Percentiles rank a stretch among this genome's conserved stretches.
phyloP scores from a whole-genome alignment of 2,888 invertebrate genomes.

The Coenonympha glycerion region DNA sequence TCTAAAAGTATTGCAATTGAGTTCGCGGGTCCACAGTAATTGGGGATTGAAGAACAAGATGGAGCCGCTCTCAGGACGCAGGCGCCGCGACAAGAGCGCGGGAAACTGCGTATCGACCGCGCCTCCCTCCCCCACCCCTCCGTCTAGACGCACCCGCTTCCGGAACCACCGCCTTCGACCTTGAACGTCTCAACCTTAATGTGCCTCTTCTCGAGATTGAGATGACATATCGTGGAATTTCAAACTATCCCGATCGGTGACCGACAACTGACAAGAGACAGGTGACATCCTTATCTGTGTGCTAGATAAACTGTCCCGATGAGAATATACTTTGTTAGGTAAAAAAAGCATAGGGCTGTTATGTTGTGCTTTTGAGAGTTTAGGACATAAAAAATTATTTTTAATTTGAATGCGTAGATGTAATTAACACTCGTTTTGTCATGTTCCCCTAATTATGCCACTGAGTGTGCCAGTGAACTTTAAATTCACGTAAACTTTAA shows the following conservation, averaged over 20 bases:
- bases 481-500: too few relatives aligned
- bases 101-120: constrained; percentile 74
- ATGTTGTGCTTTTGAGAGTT: background rate
- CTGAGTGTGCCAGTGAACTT: too few relatives aligned
- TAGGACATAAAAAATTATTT: too few relatives aligned
- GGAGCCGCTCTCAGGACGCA: constrained; percentile 56
- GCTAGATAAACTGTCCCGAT: background rate
- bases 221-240: constrained; percentile 33
- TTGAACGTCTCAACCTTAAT: constrained; percentile 74
- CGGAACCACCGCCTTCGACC: constrained; percentile 73
- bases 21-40: constrained; percentile 22
- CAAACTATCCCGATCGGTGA: constrained; percentile 1
- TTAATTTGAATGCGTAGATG: too few relatives aligned
- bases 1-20: constrained; percentile 11
- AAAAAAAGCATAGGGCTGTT: background rate
- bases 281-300: background rate
- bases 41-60: constrained; percentile 46
- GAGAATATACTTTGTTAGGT: background rate
- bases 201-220: constrained; percentile 57
- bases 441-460: background rate
- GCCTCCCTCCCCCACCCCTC: constrained; percentile 54
- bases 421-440: too few relatives aligned
- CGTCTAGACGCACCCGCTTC: constrained; percentile 74
- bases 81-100: constrained; percentile 66
- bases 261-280: background rate